Conservation (phyloP, 2,113 vertebrate species). For the Rhinoptilus africanus region DNA sequence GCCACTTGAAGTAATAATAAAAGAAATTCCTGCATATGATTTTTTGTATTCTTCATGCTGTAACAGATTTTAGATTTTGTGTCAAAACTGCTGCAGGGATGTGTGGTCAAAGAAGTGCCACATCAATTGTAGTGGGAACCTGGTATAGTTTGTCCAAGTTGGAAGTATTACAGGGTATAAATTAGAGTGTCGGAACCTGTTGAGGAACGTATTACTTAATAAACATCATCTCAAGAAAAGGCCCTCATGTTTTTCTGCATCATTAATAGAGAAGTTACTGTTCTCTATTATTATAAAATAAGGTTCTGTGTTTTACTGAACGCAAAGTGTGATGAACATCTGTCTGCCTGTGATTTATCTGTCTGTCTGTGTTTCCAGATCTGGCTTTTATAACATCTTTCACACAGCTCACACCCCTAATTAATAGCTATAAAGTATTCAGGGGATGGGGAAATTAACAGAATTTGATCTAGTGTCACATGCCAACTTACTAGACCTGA, state of each 20-base stretch:
- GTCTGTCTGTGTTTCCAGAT: background rate
- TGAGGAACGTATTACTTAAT: background rate
- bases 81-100: background rate
- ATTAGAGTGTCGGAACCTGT: background rate
- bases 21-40: rapidly evolving
- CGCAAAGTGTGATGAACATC: background rate
- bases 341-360: background rate
- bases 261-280: background rate
- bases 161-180: background rate
- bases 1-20: background rate
- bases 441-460: background rate
- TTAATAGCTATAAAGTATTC: background rate
- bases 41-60: background rate
- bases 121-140: background rate
- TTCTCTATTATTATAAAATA: background rate
- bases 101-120: background rate
- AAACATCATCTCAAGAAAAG: background rate
- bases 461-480: background rate
- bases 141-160: background rate
- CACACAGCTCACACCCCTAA: background rate
- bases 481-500: background rate
- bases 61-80: background rate
- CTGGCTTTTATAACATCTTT: background rate
- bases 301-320: background rate
- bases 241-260: background rate